A percentile compares a stretch with the other conserved stretches of the same genome.
Conservation (phyloP, 1,140 invertebrate genomes). For the Leptestheria dahalacensis region DNA sequence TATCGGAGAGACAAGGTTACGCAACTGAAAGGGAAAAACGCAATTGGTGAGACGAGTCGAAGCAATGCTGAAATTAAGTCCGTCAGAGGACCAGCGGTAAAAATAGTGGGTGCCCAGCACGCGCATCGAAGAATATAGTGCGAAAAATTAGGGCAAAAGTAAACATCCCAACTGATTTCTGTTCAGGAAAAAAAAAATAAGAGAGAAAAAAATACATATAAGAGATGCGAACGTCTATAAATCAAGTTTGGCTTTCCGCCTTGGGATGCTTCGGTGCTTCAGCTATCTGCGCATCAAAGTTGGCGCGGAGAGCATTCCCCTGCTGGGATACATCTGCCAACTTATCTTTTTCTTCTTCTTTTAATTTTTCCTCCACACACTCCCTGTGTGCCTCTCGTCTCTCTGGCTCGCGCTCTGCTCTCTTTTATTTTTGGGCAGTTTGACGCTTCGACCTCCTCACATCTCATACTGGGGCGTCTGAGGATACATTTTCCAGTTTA, state of each 20-base stretch:
- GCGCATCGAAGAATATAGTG: too few relatives aligned
- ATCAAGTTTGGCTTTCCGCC: neutral
- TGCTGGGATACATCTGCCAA: neutral
- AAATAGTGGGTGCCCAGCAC: too few relatives aligned
- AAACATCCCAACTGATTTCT: too few relatives aligned
- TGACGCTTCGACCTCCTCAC: neutral
- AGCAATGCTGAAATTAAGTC: too few relatives aligned
- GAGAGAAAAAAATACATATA: neutral
- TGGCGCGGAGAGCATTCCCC: neutral
- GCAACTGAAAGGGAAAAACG: too few relatives aligned
- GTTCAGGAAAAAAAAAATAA: too few relatives aligned
- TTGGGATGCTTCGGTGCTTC: neutral
- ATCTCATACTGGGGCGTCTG: neutral
- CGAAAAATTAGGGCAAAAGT: neutral
- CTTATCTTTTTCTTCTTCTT: neutral
- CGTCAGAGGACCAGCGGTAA: too few relatives aligned
- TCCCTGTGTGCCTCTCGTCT: neutral
- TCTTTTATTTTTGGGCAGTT: neutral
- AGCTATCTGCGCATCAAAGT: neutral
- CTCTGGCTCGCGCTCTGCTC: neutral
- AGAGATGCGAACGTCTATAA: neutral
- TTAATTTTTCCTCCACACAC: neutral
- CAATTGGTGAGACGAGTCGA: too few relatives aligned
- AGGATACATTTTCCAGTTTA: neutral
- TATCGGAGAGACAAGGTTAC: too few relatives aligned